phyloP scores from a whole-genome alignment of 2,888 invertebrate species.

The Campoplex nolae region DNA sequence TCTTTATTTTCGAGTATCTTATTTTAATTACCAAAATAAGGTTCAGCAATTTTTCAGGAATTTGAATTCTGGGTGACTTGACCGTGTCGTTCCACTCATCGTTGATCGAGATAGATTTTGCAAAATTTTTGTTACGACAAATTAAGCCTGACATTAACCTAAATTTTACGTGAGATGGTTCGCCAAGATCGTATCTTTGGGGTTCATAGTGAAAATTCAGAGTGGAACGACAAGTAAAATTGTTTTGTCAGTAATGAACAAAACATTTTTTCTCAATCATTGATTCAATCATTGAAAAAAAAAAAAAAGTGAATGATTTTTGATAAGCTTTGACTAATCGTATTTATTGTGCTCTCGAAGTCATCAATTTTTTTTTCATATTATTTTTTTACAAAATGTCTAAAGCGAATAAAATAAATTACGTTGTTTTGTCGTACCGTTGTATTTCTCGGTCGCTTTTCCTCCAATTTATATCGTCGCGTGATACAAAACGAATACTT shows the following conservation, averaged over 20 bases:
- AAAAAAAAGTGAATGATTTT: conserved; percentile 25
- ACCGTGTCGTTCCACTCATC: neutral
- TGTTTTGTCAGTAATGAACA: neutral
- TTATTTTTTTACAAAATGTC: conserved; percentile 13
- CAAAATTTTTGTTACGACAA: neutral
- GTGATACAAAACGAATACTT: conserved; percentile 1
- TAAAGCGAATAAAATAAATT: conserved; percentile 15
- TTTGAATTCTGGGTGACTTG: too few relatives aligned
- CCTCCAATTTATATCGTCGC: neutral
- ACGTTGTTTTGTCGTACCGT: neutral
- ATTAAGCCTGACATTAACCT: neutral
- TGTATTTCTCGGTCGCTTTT: neutral
- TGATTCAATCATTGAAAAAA: too few relatives aligned
- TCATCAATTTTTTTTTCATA: neutral
- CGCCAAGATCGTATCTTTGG: neutral
- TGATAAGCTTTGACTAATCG: conserved; percentile 23
- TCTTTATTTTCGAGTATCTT: too few relatives aligned
- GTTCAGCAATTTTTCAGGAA: too few relatives aligned
- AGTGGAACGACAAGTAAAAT: neutral
- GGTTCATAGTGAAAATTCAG: neutral
- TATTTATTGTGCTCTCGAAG: conserved; percentile 7
- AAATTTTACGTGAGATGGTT: neutral
- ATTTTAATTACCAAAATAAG: too few relatives aligned
- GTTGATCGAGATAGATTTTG: neutral
- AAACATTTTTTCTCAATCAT: neutral